Evolutionary conservation across 2,797 vertebrate genomes (phyloP).

Genomic region (Buphagus erythrorhynchus): DNA sequence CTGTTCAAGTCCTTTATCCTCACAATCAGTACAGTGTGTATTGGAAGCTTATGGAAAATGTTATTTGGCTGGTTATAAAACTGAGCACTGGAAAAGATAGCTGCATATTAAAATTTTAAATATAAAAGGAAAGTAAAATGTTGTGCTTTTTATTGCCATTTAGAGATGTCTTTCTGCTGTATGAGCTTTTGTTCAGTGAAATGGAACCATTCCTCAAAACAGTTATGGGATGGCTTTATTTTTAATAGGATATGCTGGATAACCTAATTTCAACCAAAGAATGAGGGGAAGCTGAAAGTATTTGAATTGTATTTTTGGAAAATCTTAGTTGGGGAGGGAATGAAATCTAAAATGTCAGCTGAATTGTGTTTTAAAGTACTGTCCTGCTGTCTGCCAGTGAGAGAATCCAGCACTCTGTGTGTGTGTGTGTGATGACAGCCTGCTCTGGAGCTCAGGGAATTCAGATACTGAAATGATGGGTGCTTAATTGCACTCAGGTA

Average conservation of each 20-base stretch:
- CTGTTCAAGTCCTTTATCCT: neutral
- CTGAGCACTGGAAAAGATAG: neutral
- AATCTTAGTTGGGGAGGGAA: neutral
- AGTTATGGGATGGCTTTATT: neutral
- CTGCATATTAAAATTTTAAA: neutral
- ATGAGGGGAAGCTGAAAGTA: neutral
- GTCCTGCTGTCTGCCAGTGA: neutral
- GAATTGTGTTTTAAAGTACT: neutral
- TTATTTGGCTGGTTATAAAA: slow-evolving; percentile 6
- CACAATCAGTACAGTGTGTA: neutral
- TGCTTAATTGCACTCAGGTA: neutral
- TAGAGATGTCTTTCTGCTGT: neutral
- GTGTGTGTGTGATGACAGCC: neutral
- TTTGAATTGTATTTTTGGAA: neutral
- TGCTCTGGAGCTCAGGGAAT: neutral
- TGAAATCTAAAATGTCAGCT: neutral
- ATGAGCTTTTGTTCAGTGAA: neutral
- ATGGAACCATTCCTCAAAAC: neutral
- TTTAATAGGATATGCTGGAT: neutral
- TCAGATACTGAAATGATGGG: neutral
- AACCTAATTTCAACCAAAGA: neutral
- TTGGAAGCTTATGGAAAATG: neutral
- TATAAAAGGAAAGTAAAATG: neutral
- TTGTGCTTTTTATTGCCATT: neutral
- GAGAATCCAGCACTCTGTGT: neutral